Percentiles rank a stretch among this genome's conserved stretches.
These are phyloP conservation scores for Crax fasciolata DNA, from an alignment of 2,797 vertebrate genomes.

Conservation along the genomic window DNA sequence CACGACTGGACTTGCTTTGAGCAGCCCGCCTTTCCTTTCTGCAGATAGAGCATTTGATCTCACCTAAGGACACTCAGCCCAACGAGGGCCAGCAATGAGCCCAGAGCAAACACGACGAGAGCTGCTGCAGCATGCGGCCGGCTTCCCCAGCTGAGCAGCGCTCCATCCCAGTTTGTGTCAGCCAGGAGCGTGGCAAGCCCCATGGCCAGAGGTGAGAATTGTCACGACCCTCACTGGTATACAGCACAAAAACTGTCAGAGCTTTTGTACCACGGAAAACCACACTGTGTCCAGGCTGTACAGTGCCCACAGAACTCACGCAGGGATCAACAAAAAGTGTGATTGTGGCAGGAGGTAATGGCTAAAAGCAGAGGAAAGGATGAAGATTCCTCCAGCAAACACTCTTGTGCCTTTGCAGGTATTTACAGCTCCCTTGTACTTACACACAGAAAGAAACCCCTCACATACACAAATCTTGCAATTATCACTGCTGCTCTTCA, in stretches of 20 bases:
- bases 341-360: neutral
- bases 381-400: neutral
- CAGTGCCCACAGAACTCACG: neutral
- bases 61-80: neutral
- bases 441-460: neutral
- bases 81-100: neutral
- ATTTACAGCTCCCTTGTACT: neutral
- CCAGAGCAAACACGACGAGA: neutral
- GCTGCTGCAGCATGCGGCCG: neutral
- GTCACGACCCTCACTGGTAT: neutral
- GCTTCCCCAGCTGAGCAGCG: neutral
- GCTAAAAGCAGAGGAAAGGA: neutral
- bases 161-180: rapidly evolving
- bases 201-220: neutral
- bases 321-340: rapidly evolving
- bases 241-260: neutral
- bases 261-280: neutral
- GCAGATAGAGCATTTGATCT: neutral
- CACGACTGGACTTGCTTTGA: neutral
- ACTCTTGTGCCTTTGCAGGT: neutral
- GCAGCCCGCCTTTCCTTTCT: neutral
- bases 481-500: conserved; percentile 31
- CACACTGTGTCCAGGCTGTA: neutral
- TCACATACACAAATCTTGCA: neutral
- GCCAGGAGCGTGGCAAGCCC: rapidly evolving